Evolutionary conservation across 2,113 vertebrate genomes (phyloP).

Genomic region (Capreolus pygargus): DNA sequence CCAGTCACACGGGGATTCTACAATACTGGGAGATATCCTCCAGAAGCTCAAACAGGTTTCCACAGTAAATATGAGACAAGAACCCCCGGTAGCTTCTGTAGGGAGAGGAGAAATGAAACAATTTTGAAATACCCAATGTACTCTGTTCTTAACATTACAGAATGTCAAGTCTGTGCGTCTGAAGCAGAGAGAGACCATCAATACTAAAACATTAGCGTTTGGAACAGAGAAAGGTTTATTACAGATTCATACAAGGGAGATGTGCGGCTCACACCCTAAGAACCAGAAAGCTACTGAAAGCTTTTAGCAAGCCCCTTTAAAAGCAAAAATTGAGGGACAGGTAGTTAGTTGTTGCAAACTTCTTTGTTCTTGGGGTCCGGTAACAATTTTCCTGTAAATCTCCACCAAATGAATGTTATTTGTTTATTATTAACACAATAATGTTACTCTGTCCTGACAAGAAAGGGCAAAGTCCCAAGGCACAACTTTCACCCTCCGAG

Average conservation of each 20-base stretch:
- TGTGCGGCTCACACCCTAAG: neutral
- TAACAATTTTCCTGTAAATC: neutral
- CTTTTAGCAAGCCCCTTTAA: neutral
- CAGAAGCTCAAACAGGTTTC: neutral
- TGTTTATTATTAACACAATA: neutral
- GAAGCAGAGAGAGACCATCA: neutral
- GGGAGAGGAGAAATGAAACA: neutral
- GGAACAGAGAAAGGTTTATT: neutral
- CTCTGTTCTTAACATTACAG: neutral
- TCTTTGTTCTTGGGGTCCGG: neutral
- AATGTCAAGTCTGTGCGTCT: neutral
- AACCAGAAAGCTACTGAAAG: neutral
- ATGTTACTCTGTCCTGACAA: neutral
- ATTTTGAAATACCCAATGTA: neutral
- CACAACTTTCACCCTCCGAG: neutral
- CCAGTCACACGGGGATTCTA: neutral
- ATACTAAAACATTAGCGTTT: neutral
- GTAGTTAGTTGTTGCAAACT: neutral
- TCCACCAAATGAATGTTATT: neutral
- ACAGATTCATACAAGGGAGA: neutral
- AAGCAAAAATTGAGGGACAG: neutral
- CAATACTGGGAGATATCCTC: neutral
- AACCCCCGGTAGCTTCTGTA: neutral
- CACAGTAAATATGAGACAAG: neutral
- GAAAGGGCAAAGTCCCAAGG: neutral